These are phyloP conservation scores for Eutolmus rufibarbis DNA, from an alignment of 2,888 invertebrate species.

Conservation along the genomic window DNA sequence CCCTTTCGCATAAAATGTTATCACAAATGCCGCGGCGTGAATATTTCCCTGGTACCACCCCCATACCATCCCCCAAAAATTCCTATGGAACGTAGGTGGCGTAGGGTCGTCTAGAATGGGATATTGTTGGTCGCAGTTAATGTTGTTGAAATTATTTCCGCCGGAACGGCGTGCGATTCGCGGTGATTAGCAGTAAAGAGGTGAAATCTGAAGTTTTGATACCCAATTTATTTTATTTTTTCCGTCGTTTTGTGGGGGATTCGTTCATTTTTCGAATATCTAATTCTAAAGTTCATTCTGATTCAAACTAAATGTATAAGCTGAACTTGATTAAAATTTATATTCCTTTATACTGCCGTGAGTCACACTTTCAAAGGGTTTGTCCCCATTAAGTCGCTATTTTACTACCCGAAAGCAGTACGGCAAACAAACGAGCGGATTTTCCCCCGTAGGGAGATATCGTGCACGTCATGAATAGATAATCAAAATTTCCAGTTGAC, in stretches of 20 bases:
- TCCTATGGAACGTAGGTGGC: not conserved
- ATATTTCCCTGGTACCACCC: not conserved
- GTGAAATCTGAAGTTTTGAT: not conserved
- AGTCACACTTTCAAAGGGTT: not conserved
- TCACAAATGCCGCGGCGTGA: not conserved
- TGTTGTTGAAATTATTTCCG: not conserved
- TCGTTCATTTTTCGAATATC: not conserved
- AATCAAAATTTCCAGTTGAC: not conserved
- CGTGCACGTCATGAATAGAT: not conserved
- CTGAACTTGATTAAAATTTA: not conserved
- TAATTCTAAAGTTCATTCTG: not conserved
- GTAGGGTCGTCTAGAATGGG: not conserved
- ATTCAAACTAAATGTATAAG: not conserved
- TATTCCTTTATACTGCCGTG: not conserved
- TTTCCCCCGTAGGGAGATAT: not conserved
- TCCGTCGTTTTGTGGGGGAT: not conserved
- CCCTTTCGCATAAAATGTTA: not conserved
- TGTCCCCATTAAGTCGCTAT: not conserved
- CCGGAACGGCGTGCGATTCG: not conserved
- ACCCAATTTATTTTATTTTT: not conserved
- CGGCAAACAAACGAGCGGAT: not conserved
- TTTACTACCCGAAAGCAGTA: not conserved
- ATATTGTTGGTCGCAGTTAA: not conserved
- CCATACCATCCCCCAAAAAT: not conserved
- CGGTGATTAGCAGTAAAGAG: not conserved